Evolutionary conservation across 2,113 vertebrate genomes (phyloP).

Genomic region (Malurus cyaneus): DNA sequence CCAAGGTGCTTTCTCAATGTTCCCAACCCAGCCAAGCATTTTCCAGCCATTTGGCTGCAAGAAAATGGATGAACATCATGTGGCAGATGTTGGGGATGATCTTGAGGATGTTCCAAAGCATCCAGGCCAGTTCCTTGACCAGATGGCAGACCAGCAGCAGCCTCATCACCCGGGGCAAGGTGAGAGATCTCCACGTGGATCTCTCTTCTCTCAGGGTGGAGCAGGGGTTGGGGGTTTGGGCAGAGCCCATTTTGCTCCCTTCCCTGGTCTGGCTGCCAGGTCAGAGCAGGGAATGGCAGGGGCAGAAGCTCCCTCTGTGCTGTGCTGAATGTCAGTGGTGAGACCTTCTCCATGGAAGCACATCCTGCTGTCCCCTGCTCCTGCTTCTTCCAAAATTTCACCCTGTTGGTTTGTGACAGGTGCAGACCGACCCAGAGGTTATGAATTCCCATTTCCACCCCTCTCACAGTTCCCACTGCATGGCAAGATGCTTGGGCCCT

Average conservation of each 20-base stretch:
- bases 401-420: background rate
- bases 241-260: background rate
- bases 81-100: background rate
- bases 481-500: rapidly evolving
- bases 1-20: background rate
- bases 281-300: background rate
- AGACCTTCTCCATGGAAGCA: background rate
- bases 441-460: background rate
- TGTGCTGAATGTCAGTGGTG: background rate
- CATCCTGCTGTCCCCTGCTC: background rate
- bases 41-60: conserved; percentile 45
- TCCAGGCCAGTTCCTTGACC: background rate
- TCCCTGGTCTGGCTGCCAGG: background rate
- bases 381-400: background rate
- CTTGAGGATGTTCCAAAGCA: background rate
- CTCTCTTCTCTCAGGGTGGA: background rate
- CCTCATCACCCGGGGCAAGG: background rate
- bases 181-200: background rate
- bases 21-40: background rate
- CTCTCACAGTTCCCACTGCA: background rate
- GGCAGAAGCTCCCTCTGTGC: background rate
- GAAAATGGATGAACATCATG: background rate
- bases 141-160: background rate
- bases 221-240: background rate
- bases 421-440: background rate